Evolutionary conservation across 2,888 invertebrate genomes (phyloP), one percentile per base, ranked within the genome.

Genomic region (Eucera pruinosa): DNA sequence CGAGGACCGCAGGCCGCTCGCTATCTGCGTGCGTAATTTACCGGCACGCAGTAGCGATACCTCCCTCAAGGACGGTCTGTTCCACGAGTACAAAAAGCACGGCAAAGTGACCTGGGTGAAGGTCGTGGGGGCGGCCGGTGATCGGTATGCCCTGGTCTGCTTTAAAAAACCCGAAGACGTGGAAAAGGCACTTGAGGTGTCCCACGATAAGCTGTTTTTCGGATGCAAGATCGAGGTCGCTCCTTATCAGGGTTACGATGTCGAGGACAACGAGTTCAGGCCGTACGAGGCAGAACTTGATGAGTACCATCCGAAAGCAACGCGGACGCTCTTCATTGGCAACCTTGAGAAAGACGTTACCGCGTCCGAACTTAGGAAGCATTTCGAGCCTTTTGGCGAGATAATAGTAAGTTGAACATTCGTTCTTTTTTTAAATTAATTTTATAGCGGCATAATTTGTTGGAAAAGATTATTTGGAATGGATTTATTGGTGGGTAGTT

Each of bases 1-100:
- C 71, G 95, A 96, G 86, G 96, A 96, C 88, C 94, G 95, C 87
- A 94, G 97, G 90, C 97, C 97, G 75, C 93, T 97, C 89, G 97
- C 97, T 82, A 97, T 98, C 91, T 97, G 97, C 93, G 97, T 98
- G 87, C 95, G 97, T 90, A 98, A 98, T 93, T 94, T 98, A 90
- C 98, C 98, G 82, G 95, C 96, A 81, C 95, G 98, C 88, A 98
- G 97, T 88, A 95, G 96, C 92, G 98, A 98, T 93, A 97, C 98
- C 88, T 98, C 98, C 89, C 94, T 99, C 87, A 98, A 98, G 94
- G 99, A 99, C 94, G 99, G 98, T 85, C 95, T 99, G 86, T 99
- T 98, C 94, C 98, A 99, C 94, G 98, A 98, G 93, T 99, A 98
- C 94, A 99, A 99, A 94, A 99, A 98, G 92, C 98, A 98, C 93